These are phyloP conservation scores for Idaea straminata DNA, from an alignment of 2,888 invertebrate species.

Conservation along the genomic window DNA sequence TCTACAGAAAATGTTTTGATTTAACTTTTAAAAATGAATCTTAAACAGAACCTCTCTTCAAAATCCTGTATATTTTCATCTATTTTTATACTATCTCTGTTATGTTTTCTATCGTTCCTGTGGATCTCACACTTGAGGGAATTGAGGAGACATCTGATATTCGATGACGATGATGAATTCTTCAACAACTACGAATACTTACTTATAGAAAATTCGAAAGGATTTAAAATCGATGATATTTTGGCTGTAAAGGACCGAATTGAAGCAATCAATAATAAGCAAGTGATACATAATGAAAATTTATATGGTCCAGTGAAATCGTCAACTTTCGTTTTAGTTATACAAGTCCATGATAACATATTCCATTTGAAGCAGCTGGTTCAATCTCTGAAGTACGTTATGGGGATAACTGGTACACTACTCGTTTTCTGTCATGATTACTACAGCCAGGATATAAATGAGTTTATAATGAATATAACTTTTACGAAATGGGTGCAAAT, in stretches of 20 bases:
- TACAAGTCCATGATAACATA: conserved; percentile 43
- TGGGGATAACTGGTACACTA: conserved; percentile 37
- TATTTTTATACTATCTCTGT: conserved; percentile 12
- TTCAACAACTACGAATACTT: conserved; percentile 18
- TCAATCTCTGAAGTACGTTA: conserved; percentile 32
- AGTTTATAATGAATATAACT: conserved; percentile 21
- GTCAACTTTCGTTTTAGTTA: conserved; percentile 36
- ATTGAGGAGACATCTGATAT: conserved; percentile 25
- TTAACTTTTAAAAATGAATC: conserved; percentile 9
- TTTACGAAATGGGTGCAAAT: conserved; percentile 45
- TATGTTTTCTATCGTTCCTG: conserved; percentile 13
- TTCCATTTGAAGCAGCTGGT: conserved; percentile 38
- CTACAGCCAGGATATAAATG: conserved; percentile 33
- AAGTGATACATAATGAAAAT: conserved; percentile 31
- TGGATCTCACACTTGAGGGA: conserved; percentile 23
- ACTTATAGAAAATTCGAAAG: not conserved
- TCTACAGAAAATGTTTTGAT: not conserved
- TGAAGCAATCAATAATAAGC: conserved; percentile 34
- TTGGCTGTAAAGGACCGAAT: conserved; percentile 32
- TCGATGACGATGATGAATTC: conserved; percentile 24
- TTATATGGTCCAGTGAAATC: conserved; percentile 14
- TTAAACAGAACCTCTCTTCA: not conserved
- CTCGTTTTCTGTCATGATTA: conserved; percentile 43
- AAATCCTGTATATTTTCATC: conserved; percentile 2
- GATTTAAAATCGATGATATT: conserved; percentile 9